Percentiles rank a stretch among this genome's conserved stretches.
Conservation (phyloP, 1,140 invertebrate genomes). For the Eciton burchellii region DNA sequence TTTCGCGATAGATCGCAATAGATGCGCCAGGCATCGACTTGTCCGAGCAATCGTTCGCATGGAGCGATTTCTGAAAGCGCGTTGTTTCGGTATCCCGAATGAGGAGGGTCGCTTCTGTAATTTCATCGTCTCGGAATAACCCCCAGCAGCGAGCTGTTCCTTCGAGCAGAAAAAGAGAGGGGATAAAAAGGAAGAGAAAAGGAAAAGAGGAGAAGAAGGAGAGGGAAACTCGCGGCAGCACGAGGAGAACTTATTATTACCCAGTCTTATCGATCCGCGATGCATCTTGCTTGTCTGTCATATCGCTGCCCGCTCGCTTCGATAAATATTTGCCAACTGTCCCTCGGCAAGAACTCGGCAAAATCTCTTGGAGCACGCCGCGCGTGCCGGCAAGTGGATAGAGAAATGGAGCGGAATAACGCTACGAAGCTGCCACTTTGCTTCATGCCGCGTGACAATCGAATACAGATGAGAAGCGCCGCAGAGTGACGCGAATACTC, state of each 20-base stretch:
- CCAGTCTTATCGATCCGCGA: not conserved
- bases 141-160: no score
- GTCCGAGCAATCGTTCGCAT: no score
- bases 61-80: no score
- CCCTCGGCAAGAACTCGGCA: not conserved
- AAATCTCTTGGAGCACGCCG: not conserved
- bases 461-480: conserved; percentile 31
- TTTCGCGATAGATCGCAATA: no score
- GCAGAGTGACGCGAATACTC: conserved; percentile 1
- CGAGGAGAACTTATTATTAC: not conserved
- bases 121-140: not conserved
- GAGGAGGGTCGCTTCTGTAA: not conserved
- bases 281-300: not conserved
- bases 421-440: not conserved
- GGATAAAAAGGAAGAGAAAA: no score
- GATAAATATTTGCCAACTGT: not conserved
- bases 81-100: no score
- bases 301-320: not conserved
- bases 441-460: conserved; percentile 4
- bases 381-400: conserved; percentile 13
- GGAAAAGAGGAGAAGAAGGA: not conserved
- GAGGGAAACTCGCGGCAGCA: not conserved
- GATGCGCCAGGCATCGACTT: no score
- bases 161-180: no score
- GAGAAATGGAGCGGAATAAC: conserved; percentile 2